Evolutionary conservation across 2,888 invertebrate genomes (phyloP).

Genomic region (Sphaerophoria taeniata): DNA sequence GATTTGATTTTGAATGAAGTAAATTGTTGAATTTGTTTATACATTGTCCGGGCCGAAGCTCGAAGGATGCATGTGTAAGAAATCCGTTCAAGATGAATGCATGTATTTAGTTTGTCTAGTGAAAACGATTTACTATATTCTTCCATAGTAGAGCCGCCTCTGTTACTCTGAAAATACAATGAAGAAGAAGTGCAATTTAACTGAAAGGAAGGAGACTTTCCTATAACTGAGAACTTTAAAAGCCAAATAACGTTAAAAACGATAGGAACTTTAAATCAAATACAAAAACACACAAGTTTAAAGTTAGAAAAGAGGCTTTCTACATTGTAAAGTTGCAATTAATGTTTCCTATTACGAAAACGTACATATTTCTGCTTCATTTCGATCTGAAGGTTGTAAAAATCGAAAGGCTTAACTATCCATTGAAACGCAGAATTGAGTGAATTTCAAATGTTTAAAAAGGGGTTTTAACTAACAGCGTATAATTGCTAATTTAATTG

Average conservation of each 20-base stretch:
- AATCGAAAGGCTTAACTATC: too few species aligned
- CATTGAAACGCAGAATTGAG: too few species aligned
- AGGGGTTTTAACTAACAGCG: too few species aligned
- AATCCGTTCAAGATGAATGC: not conserved
- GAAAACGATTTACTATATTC: constrained; percentile 22
- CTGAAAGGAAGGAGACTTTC: not conserved
- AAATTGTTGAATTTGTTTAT: constrained; percentile 26
- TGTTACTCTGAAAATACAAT: constrained; percentile 14
- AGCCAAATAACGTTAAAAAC: too few species aligned
- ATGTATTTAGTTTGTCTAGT: not conserved
- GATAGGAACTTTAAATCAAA: constrained; percentile 16
- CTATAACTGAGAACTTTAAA: not conserved
- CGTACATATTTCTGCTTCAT: too few species aligned
- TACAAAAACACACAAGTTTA: constrained; percentile 1
- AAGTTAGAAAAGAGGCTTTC: not conserved
- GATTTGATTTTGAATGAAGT: constrained; percentile 55
- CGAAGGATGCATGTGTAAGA: not conserved
- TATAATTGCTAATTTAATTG: too few species aligned
- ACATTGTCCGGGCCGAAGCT: constrained; percentile 9
- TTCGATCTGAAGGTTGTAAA: too few species aligned
- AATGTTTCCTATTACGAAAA: too few species aligned
- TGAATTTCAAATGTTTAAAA: too few species aligned
- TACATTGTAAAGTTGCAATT: not conserved
- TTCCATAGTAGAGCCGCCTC: not conserved
- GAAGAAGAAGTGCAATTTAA: not conserved